Conservation (phyloP, 2,113 vertebrate species). For the Benitochromis conjunctus region DNA sequence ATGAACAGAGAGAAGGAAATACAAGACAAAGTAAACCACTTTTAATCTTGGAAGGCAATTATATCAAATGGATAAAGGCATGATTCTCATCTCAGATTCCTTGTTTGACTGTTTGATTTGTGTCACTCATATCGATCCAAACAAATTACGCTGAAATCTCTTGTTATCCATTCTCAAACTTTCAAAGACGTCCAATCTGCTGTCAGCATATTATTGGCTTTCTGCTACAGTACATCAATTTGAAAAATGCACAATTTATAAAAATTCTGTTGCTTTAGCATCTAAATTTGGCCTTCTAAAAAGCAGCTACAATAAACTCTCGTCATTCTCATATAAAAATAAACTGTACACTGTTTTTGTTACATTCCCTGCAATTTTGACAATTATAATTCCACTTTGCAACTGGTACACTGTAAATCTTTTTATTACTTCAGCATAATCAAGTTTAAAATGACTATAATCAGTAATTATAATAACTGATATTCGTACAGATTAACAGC, state of each 20-base stretch:
- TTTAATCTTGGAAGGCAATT: not conserved
- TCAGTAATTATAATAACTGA: not conserved
- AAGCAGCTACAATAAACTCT: not conserved
- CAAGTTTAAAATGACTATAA: not conserved
- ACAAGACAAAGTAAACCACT: not conserved
- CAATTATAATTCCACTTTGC: not conserved
- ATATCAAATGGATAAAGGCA: not conserved
- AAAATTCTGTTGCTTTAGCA: slow-evolving; percentile 29
- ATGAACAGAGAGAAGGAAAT: not conserved
- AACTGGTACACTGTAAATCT: not conserved
- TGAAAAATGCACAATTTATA: not conserved
- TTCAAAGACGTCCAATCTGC: slow-evolving; percentile 5
- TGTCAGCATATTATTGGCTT: slow-evolving; percentile 8
- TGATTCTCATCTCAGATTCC: not conserved
- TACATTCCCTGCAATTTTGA: not conserved
- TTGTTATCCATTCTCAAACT: slow-evolving; percentile 28
- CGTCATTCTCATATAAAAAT: not conserved
- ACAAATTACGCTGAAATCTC: not conserved
- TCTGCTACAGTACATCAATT: not conserved
- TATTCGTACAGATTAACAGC: not conserved
- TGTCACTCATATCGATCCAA: slow-evolving; percentile 1
- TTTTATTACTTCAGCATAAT: not conserved
- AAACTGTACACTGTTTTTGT: not conserved
- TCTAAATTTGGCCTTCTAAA: slow-evolving; percentile 14
- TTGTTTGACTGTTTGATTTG: not conserved